Conservation (phyloP, 2,113 vertebrate genomes). For the Chunga burmeisteri region DNA sequence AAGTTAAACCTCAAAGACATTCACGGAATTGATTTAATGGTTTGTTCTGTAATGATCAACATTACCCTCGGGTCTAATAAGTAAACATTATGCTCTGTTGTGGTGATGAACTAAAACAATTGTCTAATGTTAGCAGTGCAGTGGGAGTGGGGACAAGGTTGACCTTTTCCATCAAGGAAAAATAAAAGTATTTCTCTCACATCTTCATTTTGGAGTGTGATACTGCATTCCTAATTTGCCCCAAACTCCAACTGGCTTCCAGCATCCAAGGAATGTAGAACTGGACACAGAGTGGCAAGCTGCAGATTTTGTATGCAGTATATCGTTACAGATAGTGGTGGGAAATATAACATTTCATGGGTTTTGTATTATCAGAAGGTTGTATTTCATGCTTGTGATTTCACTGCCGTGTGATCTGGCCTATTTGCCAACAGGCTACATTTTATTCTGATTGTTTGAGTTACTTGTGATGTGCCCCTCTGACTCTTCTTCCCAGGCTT, state of each 20-base stretch:
- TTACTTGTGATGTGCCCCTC: background rate
- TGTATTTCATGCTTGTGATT: background rate
- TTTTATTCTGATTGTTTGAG: background rate
- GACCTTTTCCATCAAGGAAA: conserved; percentile 62
- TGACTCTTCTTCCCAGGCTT: background rate
- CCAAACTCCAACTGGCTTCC: conserved; percentile 20
- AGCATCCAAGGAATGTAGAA: conserved; percentile 20
- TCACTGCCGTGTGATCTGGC: background rate
- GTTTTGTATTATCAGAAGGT: background rate
- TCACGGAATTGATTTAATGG: conserved; percentile 68
- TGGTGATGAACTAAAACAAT: conserved; percentile 67
- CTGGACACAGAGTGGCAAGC: conserved; percentile 7
- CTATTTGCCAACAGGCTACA: background rate
- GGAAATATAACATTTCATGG: conserved; percentile 25
- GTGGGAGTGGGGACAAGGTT: conserved; percentile 23
- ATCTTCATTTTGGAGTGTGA: conserved; percentile 25
- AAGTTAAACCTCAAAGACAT: conserved; percentile 59
- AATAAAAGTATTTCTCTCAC: conserved; percentile 35
- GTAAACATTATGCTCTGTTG: conserved; percentile 63
- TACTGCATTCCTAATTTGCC: conserved; percentile 54
- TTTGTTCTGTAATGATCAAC: conserved; percentile 63
- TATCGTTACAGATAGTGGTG: conserved; percentile 10
- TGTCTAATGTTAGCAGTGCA: conserved; percentile 47
- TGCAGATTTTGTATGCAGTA: conserved; percentile 11
- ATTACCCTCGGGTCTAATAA: conserved; percentile 66